phyloP scores from a whole-genome alignment of 2,113 vertebrate species.

The Sclerurus mexicanus region DNA sequence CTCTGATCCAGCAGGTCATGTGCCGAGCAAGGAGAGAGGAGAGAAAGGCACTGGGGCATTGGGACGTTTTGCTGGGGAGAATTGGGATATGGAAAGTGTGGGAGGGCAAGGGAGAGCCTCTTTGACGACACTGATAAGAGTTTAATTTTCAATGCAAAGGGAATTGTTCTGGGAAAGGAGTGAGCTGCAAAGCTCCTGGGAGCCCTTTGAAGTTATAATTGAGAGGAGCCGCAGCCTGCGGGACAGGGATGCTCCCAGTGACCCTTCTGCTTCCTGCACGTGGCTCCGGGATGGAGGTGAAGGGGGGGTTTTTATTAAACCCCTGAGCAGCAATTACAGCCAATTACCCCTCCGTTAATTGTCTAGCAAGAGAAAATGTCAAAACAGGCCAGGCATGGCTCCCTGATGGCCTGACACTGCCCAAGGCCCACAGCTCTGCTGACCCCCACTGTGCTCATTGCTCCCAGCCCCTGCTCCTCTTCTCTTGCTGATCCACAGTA shows the following conservation, averaged over 20 bases:
- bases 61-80: not conserved
- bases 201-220: constrained; percentile 61
- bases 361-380: constrained; percentile 50
- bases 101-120: not conserved
- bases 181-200: constrained; percentile 11
- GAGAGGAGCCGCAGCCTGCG: constrained; percentile 18
- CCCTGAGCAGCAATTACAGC: constrained; percentile 41
- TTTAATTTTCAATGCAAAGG: constrained; percentile 36
- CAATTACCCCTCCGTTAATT: constrained; percentile 54
- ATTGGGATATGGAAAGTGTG: not conserved
- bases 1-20: not conserved
- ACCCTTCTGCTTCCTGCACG: constrained; percentile 43
- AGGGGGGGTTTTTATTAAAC: constrained; percentile 1
- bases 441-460: not conserved
- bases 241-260: constrained; percentile 14
- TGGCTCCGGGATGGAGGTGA: constrained; percentile 1
- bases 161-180: constrained; percentile 32
- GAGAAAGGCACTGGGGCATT: constrained; percentile 30
- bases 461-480: not conserved
- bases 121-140: not conserved
- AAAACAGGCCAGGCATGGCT: not conserved
- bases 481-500: not conserved
- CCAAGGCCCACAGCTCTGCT: not conserved
- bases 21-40: not conserved
- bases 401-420: constrained; percentile 5